Evolutionary conservation across 2,888 invertebrate genomes (phyloP).

Genomic region (Nycteola revayana): DNA sequence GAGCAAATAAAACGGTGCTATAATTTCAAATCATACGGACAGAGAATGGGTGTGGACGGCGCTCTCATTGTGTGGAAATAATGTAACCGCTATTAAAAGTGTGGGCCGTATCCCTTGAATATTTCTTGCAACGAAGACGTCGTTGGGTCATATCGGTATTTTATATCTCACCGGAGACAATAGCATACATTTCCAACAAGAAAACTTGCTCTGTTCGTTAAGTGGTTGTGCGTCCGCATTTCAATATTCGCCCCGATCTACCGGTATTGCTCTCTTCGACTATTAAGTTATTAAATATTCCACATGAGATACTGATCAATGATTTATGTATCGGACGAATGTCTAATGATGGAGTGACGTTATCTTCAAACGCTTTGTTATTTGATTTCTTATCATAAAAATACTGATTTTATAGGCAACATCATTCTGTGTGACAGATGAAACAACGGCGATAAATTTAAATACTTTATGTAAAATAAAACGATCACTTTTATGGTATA

Average conservation of each 20-base stretch:
- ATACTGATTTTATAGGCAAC: conserved; percentile 52
- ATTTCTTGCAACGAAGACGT: conserved; percentile 81
- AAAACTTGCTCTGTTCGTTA: conserved; percentile 69
- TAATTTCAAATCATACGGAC: conserved; percentile 83
- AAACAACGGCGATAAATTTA: conserved; percentile 66
- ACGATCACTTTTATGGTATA: conserved; percentile 56
- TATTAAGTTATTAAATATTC: conserved; percentile 51
- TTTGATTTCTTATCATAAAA: conserved; percentile 47
- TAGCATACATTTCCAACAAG: conserved; percentile 76
- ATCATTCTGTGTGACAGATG: conserved; percentile 52
- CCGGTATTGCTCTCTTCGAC: conserved; percentile 37
- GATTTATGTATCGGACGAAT: conserved; percentile 38
- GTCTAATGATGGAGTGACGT: conserved; percentile 37
- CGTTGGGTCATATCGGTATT: conserved; percentile 80
- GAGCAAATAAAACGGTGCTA: conserved; percentile 82
- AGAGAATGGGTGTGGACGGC: conserved; percentile 82
- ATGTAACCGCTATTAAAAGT: conserved; percentile 82
- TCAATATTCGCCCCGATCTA: conserved; percentile 54
- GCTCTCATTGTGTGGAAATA: conserved; percentile 82
- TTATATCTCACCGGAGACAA: conserved; percentile 79
- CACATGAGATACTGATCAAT: conserved; percentile 31
- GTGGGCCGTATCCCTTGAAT: conserved; percentile 81
- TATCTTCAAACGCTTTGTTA: conserved; percentile 43
- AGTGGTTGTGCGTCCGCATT: conserved; percentile 61
- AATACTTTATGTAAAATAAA: conserved; percentile 62